phyloP scores from a whole-genome alignment of 2,113 vertebrate genomes.

The Bungarus multicinctus region DNA sequence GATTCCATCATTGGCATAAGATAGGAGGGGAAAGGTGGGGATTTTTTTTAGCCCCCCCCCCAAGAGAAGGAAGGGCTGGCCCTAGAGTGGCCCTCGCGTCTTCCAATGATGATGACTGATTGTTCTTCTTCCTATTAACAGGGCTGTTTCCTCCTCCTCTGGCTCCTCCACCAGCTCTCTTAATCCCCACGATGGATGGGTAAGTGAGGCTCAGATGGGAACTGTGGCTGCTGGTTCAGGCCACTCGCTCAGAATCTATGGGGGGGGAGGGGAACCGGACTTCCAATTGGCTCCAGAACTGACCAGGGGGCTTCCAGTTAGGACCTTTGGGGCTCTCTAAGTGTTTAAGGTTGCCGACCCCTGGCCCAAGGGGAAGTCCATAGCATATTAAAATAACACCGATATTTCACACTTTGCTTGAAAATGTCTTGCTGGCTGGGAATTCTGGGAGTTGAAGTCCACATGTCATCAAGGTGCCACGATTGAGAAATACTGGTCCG shows the following conservation, averaged over 20 bases:
- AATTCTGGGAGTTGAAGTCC: background rate
- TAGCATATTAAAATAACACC: too few relatives aligned
- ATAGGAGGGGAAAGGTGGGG: background rate
- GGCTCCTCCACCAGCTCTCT: conserved; percentile 66
- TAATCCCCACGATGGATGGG: conserved; percentile 69
- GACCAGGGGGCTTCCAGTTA: too few relatives aligned
- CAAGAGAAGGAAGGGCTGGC: background rate
- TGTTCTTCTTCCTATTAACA: conserved; percentile 32
- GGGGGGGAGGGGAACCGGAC: too few relatives aligned
- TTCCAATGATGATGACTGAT: background rate
- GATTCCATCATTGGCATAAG: background rate
- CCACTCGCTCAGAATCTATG: background rate
- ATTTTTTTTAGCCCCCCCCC: background rate
- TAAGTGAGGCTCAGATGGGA: conserved; percentile 43
- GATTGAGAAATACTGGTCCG: background rate
- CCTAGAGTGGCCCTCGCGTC: background rate
- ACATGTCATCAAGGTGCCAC: background rate
- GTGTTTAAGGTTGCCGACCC: too few relatives aligned
- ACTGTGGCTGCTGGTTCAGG: background rate
- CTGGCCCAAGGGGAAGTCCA: too few relatives aligned
- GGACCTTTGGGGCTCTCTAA: too few relatives aligned
- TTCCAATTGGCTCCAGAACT: too few relatives aligned
- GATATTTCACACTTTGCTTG: too few relatives aligned
- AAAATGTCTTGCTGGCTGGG: too few relatives aligned
- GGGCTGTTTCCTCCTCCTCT: conserved; percentile 72